Percentiles rank a stretch among this genome's conserved stretches.
phyloP scores from a whole-genome alignment of 2,888 invertebrate genomes.

The Trichogramma dendrolimi region DNA sequence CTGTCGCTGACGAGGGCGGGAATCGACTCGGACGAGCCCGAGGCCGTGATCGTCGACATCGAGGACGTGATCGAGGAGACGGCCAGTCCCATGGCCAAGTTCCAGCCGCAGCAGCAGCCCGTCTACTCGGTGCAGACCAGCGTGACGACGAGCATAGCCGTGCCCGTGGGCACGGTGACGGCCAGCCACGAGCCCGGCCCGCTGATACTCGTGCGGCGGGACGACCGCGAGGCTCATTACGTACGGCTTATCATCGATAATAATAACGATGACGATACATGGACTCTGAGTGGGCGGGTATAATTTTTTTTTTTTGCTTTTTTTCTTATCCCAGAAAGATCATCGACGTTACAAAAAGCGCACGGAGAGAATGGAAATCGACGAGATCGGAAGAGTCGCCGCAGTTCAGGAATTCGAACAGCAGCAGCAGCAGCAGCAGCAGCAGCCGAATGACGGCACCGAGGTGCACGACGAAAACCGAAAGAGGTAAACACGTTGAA shows the following conservation, averaged over 20 bases:
- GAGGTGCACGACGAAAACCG: conserved; percentile 9
- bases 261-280: background rate
- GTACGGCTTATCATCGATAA: background rate
- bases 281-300: background rate
- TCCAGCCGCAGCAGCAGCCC: conserved; percentile 68
- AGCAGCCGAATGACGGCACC: too few species aligned
- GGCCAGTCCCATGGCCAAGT: conserved; percentile 67
- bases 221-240: conserved; percentile 25
- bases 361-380: too few species aligned
- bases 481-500: conserved; percentile 12
- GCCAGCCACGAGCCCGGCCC: conserved; percentile 45
- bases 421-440: too few species aligned
- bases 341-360: too few species aligned
- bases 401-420: too few species aligned
- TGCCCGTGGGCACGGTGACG: conserved; percentile 44
- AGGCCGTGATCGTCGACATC: conserved; percentile 75
- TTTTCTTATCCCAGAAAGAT: too few species aligned
- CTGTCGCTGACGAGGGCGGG: conserved; percentile 33
- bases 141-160: conserved; percentile 45
- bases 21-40: conserved; percentile 57
- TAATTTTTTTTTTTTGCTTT: background rate
- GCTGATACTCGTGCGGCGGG: conserved; percentile 35
- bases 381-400: too few species aligned
- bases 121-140: conserved; percentile 57
- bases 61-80: conserved; percentile 78